A percentile compares a stretch with the other conserved stretches of the same genome.
Evolutionary conservation across 2,888 invertebrate genomes (phyloP).

Genomic region (Eledona agricola): DNA sequence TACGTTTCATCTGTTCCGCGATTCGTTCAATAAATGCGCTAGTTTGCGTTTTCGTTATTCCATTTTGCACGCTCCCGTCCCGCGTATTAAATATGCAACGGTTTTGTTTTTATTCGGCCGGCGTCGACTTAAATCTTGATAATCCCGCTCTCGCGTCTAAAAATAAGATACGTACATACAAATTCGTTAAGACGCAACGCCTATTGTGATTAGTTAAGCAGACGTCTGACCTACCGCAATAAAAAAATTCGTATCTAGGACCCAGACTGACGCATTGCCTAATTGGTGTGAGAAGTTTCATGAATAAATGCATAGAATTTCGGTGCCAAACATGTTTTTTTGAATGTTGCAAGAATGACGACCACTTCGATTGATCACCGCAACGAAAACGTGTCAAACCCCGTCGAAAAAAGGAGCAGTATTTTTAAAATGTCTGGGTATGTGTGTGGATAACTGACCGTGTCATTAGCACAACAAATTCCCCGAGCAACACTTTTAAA

Average conservation of each 20-base stretch:
- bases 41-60: too few species aligned
- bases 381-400: too few species aligned
- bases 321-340: conserved; percentile 1
- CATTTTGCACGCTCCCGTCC: too few species aligned
- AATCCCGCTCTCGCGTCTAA: conserved; percentile 17
- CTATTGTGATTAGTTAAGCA: conserved; percentile 37
- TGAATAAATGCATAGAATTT: conserved; percentile 14
- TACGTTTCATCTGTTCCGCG: not conserved
- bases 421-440: too few species aligned
- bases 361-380: too few species aligned
- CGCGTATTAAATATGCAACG: too few species aligned
- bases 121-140: conserved; percentile 4
- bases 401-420: too few species aligned
- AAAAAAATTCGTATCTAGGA: conserved; percentile 32
- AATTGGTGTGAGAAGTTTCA: conserved; percentile 6
- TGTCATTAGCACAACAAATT: too few species aligned
- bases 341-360: too few species aligned
- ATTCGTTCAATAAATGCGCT: too few species aligned
- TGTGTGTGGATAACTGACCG: too few species aligned
- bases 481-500: too few species aligned
- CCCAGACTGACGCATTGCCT: conserved; percentile 6
- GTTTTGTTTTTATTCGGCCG: not conserved
- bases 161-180: conserved; percentile 23
- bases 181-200: conserved; percentile 33
- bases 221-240: conserved; percentile 46